Base-by-base conservation (phyloP, 2,797 vertebrate genomes). In the Eleutherodactylus coqui region DNA sequence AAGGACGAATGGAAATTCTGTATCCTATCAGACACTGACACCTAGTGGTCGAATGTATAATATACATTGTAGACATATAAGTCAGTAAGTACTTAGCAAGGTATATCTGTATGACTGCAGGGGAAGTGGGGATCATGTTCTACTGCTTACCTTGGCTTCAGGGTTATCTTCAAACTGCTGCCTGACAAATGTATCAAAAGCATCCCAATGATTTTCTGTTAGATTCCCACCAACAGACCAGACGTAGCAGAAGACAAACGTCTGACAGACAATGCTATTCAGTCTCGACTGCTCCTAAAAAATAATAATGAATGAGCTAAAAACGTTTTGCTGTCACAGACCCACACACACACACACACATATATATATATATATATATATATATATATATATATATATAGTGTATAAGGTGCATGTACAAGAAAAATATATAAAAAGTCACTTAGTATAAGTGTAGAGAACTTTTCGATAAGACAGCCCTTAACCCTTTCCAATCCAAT, bases 191-290 rank as follows among this genome's bases (percentile, higher is more conserved):
- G 90, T 90, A 88, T 96, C 95, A 88, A 97, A 97, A 83, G 89
- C 84, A 82, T 96, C 94, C 93, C 94, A 95, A 86, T 93, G 79
- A 83, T 89, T 91, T 88, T 94, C 93, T 38, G 89, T 93, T 91
- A 96, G 87, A 89, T 97, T 97, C 87, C 95, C 95, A 6, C 95
- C 94, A 43, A 96, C 49, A 24, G 95, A 92, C 94, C 95, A 96
- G 69, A 96, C 88, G 86, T 97, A 96, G 89, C 94, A 96, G 88
- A 97, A 97, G 86, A 95, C 76, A 88, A 97, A 97, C 5, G 94
- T 96, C 91, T 96, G 96, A 86, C 94, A 96, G 16, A 96, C 32
- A 9, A 96, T 2, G 17, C 70, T 87, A 88, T 93, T 94, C 45
- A 95, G 88, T 72, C 92, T 91, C 83, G 92, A 90, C 67, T 92